A percentile compares a stretch with the other conserved stretches of the same genome.
phyloP scores from a whole-genome alignment of 2,797 vertebrate species.

The Sorex maritimensis region DNA sequence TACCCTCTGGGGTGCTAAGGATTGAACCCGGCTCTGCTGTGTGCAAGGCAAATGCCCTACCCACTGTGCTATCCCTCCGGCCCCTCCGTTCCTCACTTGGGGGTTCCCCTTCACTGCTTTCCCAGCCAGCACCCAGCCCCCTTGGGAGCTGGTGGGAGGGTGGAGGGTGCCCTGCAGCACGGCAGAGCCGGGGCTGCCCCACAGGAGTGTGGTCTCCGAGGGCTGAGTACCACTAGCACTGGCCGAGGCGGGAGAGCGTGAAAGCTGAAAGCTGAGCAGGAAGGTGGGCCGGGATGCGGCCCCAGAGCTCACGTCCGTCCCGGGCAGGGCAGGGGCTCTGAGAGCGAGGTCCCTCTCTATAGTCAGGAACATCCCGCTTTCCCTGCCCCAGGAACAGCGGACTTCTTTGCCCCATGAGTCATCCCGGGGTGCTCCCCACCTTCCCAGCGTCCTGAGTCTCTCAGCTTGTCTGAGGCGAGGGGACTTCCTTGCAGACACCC shows the following conservation, averaged over 20 bases:
- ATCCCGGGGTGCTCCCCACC: not conserved
- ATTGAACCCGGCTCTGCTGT: no score
- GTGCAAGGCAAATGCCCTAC: no score
- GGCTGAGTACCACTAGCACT: not conserved
- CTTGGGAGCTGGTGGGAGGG: no score
- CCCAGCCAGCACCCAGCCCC: no score
- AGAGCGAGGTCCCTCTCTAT: not conserved
- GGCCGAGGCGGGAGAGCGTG: not conserved
- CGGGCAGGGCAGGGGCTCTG: no score
- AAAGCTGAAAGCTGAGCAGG: not conserved
- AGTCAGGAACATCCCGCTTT: not conserved
- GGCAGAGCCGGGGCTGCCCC: no score
- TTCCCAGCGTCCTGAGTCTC: not conserved
- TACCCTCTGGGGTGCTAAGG: no score
- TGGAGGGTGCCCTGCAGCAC: no score
- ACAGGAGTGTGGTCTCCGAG: not conserved
- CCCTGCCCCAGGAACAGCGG: not conserved
- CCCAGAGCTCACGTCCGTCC: no score
- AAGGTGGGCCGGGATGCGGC: not conserved
- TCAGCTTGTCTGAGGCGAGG: not conserved
- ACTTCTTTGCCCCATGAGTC: slow-evolving; percentile 17
- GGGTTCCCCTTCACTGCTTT: no score
- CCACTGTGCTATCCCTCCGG: no score
- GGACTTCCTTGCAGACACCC: not conserved
- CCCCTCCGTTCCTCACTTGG: no score